phyloP scores from a whole-genome alignment of 37 sponge, comb jelly and placozoan species.

The Geodia barretti region DNA sequence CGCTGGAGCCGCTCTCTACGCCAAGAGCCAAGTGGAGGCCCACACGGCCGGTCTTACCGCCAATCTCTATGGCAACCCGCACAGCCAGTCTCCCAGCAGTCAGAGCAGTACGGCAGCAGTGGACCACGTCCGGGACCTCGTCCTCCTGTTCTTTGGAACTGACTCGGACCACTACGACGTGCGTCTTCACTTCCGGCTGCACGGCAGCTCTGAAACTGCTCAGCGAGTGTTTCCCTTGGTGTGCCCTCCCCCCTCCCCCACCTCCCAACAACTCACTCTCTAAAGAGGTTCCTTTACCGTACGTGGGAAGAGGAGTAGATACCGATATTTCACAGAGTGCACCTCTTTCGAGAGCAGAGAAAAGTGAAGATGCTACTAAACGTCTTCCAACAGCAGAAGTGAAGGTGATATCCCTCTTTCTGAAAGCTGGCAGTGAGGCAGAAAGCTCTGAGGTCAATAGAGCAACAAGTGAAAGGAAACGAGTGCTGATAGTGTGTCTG shows the following conservation, averaged over 20 bases:
- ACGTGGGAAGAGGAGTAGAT: too few relatives aligned
- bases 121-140: slow-evolving; percentile 54
- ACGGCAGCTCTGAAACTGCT: slow-evolving; percentile 85
- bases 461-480: too few relatives aligned
- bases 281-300: too few relatives aligned
- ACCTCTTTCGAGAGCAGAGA: too few relatives aligned
- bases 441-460: too few relatives aligned
- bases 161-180: slow-evolving; percentile 61
- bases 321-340: too few relatives aligned
- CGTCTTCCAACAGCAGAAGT: too few relatives aligned
- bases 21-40: slow-evolving; percentile 63
- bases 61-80: slow-evolving; percentile 89
- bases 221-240: slow-evolving; percentile 83
- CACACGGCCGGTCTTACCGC: slow-evolving; percentile 56
- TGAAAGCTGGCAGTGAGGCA: too few relatives aligned
- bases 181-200: slow-evolving; percentile 82
- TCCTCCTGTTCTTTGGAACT: slow-evolving; percentile 78
- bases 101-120: slow-evolving; percentile 42
- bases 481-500: too few relatives aligned
- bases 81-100: slow-evolving; percentile 80
- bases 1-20: slow-evolving; percentile 85
- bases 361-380: too few relatives aligned
- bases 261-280: too few relatives aligned
- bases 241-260: not conserved
- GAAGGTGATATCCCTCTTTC: too few relatives aligned